Conservation (phyloP, 2,113 vertebrate genomes). For the Ramphastos sulfuratus region DNA sequence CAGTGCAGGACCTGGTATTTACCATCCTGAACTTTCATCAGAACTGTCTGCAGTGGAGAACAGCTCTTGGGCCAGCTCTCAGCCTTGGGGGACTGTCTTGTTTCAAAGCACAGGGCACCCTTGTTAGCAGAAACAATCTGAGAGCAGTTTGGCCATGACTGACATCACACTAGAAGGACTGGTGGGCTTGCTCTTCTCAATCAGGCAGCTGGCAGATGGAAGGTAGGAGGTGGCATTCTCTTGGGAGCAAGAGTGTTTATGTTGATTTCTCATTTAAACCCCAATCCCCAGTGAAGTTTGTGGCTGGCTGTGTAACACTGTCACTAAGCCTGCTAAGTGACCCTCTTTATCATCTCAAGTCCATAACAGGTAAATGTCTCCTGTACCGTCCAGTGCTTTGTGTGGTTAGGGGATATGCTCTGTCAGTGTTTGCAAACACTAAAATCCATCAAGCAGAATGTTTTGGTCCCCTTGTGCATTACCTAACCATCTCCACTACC, state of each 20-base stretch:
- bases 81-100: not conserved
- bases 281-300: not conserved
- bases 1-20: not conserved
- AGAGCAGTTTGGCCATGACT: not conserved
- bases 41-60: not conserved
- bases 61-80: not conserved
- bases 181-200: no score
- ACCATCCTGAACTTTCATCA: not conserved
- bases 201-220: not conserved
- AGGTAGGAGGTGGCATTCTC: not conserved
- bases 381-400: not conserved
- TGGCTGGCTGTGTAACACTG: not conserved
- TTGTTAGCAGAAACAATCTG: not conserved
- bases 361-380: not conserved
- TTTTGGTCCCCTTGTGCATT: not conserved
- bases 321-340: not conserved
- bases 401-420: not conserved
- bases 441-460: not conserved
- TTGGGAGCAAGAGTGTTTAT: not conserved
- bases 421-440: not conserved
- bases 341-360: not conserved
- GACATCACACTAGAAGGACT: not conserved
- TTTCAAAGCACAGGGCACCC: not conserved
- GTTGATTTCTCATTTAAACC: not conserved
- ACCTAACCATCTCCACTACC: not conserved